These are phyloP conservation scores for Heteromurus nitidus DNA, from an alignment of 2,888 invertebrate species.

Conservation along the genomic window DNA sequence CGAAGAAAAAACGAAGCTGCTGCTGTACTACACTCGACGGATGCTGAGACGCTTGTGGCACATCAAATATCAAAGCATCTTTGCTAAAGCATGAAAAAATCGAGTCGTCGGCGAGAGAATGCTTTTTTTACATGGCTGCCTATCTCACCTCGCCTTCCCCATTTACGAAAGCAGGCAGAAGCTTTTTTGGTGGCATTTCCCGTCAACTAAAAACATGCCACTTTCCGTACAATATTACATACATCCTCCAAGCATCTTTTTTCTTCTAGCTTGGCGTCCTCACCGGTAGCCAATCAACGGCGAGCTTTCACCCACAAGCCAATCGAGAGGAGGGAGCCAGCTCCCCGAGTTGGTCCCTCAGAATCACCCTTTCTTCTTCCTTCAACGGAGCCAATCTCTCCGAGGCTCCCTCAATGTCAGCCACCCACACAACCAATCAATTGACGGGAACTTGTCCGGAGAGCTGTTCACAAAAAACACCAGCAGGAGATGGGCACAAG, in stretches of 20 bases:
- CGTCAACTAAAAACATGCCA: too few relatives aligned
- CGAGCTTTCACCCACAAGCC: constrained; percentile 4
- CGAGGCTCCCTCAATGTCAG: constrained; percentile 50
- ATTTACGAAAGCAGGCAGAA: too few relatives aligned
- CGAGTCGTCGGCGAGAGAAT: too few relatives aligned
- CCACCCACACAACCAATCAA: constrained; percentile 63
- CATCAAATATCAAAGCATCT: constrained; percentile 6
- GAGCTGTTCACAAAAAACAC: constrained; percentile 56
- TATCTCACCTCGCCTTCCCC: not conserved
- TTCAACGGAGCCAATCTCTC: constrained; percentile 43
- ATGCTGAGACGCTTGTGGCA: constrained; percentile 67
- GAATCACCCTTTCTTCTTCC: constrained; percentile 63
- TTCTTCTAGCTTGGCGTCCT: constrained; percentile 60
- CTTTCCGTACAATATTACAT: too few relatives aligned
- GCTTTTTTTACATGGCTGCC: constrained; percentile 63
- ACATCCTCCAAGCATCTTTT: not conserved
- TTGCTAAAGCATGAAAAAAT: too few relatives aligned
- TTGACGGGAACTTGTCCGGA: constrained; percentile 45
- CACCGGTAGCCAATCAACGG: constrained; percentile 17
- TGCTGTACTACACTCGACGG: constrained; percentile 54
- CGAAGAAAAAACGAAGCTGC: constrained; percentile 57
- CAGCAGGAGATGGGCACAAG: not conserved
- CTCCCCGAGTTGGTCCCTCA: constrained; percentile 53
- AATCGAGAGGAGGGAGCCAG: constrained; percentile 2
- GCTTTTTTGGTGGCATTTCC: too few relatives aligned